A percentile compares a stretch with the other conserved stretches of the same genome.
phyloP scores from a whole-genome alignment of 2,888 invertebrate genomes.

The Bembecia ichneumoniformis region DNA sequence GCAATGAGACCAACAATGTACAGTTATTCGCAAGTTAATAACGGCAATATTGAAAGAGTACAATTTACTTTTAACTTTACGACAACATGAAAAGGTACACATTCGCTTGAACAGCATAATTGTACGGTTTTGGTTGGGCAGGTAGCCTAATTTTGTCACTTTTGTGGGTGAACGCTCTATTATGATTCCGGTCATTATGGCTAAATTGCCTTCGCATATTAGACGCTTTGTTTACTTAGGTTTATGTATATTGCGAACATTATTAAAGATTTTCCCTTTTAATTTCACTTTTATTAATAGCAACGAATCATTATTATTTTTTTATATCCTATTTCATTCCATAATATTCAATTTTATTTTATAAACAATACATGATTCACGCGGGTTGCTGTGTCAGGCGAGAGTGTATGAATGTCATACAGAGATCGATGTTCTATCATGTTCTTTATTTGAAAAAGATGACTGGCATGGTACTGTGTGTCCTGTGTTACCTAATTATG shows the following conservation, averaged over 20 bases:
- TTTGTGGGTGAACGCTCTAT: slow-evolving; percentile 10
- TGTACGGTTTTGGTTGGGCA: neutral
- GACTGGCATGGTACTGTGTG: too few species aligned
- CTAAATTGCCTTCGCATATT: slow-evolving; percentile 8
- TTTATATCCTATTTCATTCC: too few species aligned
- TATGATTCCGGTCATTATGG: slow-evolving; percentile 9
- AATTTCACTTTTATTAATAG: too few species aligned
- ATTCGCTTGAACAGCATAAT: neutral
- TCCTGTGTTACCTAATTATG: too few species aligned
- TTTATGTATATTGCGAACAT: neutral
- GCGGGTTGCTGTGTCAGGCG: too few species aligned
- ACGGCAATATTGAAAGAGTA: neutral
- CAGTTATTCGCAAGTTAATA: neutral
- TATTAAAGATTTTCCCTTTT: too few species aligned
- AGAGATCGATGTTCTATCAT: too few species aligned
- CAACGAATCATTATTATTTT: too few species aligned
- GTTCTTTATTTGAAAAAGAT: too few species aligned
- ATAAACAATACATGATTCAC: too few species aligned
- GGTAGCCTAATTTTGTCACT: slow-evolving; percentile 13
- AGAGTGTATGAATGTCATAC: too few species aligned
- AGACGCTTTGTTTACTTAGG: neutral
- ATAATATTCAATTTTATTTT: too few species aligned
- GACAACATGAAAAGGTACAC: neutral
- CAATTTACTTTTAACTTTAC: neutral
- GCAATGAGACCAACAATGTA: neutral